Evolutionary conservation across 2,888 invertebrate species (phyloP), one percentile per base, ranked within the genome.

Genomic region (Cephus runcator): DNA sequence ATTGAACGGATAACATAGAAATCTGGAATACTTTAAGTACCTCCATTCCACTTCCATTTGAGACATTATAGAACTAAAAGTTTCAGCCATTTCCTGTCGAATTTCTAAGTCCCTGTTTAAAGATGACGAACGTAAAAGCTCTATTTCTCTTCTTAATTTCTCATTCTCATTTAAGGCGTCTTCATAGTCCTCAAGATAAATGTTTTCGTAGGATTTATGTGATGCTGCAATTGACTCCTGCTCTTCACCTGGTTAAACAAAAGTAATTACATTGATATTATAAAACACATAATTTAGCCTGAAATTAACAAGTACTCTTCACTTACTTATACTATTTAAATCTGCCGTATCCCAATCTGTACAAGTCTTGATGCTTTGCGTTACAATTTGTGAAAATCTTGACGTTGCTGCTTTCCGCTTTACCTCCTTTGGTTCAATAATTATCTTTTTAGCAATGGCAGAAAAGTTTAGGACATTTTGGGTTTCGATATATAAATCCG

Each of bases 381-480:
- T 82, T 69, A 90, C 88, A 31, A 89, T 82, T 77, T 87, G 86
- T 0, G 91, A 91, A 76, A 91, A 91, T 77, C 90, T 85, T 1
- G 90, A 86, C 12, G 82, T 85, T 0, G 82, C 82, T 69, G 83
- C 84, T 73, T 83, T 85, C 1, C 81, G 79, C 31, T 84, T 85
- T 0, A 75, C 56, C 69, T 82, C 80, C 69, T 84, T 87, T 30
- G 82, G 85, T 75, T 91, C 90, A 33, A 90, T 82, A 9, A 91
- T 81, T 56, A 96, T 95, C 83, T 95, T 94, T 86, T 94, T 94
- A 0, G 96, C 96, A 56, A 98, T 95, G 0, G 98, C 96, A 1
- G 98, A 96, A 87, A 98, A 96, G 85, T 96, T 95, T 1, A 98
- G 92, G 0, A 97, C 97, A 88, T 97, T 96, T 12, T 96, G 93